Conservation (phyloP, 2,113 vertebrate genomes). For the Pampusana beccarii region DNA sequence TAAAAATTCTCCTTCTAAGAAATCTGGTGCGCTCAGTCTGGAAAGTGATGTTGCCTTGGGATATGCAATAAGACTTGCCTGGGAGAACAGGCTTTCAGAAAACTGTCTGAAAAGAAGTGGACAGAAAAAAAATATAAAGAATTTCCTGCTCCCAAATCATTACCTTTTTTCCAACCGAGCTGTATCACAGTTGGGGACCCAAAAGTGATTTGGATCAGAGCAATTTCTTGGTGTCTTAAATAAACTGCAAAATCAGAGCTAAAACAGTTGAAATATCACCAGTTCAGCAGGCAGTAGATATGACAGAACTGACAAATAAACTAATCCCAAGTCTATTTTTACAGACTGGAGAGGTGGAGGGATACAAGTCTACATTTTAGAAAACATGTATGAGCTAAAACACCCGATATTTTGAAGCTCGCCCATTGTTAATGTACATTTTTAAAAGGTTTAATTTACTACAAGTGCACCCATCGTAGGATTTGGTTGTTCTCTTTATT, state of each 20-base stretch:
- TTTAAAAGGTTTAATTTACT: neutral
- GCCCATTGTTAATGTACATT: neutral
- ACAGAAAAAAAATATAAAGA: neutral
- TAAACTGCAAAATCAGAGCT: neutral
- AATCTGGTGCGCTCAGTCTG: constrained; percentile 67
- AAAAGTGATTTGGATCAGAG: constrained; percentile 16
- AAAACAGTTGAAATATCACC: neutral
- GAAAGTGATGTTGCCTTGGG: constrained; percentile 53
- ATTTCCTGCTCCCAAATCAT: neutral
- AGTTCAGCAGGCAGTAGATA: neutral
- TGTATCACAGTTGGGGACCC: neutral
- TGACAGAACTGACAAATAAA: neutral
- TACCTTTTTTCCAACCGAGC: neutral
- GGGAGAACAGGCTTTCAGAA: constrained; percentile 17
- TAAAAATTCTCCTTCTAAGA: constrained; percentile 63
- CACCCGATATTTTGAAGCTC: neutral
- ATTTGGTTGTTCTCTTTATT: neutral
- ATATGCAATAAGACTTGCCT: constrained; percentile 16
- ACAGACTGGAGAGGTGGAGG: neutral
- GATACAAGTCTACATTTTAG: neutral
- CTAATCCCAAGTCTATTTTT: neutral
- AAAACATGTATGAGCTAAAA: neutral
- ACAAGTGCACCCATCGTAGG: neutral
- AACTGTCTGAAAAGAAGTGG: neutral
- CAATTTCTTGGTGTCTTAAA: neutral